Evolutionary conservation across 2,888 invertebrate genomes (phyloP).

Genomic region (Phortica magna): DNA sequence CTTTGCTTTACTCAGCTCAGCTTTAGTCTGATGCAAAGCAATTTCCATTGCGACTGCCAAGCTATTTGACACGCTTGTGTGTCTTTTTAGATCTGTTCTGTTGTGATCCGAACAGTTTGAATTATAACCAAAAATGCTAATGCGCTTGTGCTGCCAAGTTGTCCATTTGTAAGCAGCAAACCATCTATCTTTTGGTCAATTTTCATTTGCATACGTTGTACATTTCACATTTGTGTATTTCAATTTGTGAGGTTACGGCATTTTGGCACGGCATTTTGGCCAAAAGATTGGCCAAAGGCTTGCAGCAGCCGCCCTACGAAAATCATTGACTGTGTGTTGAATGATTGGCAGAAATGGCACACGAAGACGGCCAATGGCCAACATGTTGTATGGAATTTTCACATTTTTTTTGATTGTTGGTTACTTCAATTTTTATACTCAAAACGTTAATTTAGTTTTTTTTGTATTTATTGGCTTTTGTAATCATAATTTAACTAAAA

Average conservation of each 20-base stretch:
- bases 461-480: not conserved
- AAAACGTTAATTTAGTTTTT: not conserved
- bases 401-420: not conserved
- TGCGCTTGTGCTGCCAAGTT: not conserved
- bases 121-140: not conserved
- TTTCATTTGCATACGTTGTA: constrained; percentile 62
- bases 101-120: not conserved
- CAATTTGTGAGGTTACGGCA: not conserved
- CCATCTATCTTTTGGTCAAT: constrained; percentile 58
- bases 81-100: not conserved
- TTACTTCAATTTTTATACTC: not conserved
- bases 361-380: not conserved
- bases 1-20: too few species aligned
- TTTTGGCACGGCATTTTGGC: not conserved
- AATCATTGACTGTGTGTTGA: too few species aligned
- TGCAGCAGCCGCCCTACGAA: too few species aligned
- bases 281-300: not conserved
- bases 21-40: constrained; percentile 12
- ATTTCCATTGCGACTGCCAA: constrained; percentile 13
- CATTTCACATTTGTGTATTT: not conserved
- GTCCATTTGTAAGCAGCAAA: not conserved
- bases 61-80: not conserved
- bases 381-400: not conserved
- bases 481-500: constrained; percentile 48
- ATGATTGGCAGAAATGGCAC: constrained; percentile 24